A percentile compares a stretch with the other conserved stretches of the same genome.
phyloP scores from a whole-genome alignment of 2,113 vertebrate genomes.

The Pedionomus torquatus region DNA sequence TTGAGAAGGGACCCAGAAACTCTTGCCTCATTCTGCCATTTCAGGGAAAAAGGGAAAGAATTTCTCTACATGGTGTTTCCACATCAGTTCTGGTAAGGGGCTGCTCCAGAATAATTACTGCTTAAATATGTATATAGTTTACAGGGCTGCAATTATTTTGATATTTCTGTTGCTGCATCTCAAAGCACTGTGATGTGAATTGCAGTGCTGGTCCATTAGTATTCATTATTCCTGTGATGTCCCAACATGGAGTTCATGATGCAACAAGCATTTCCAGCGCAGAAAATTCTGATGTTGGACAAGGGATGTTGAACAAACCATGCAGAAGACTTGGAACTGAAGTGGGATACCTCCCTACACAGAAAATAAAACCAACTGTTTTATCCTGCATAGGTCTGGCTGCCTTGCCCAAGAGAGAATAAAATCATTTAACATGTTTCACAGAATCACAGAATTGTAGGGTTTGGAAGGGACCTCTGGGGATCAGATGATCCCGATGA shows the following conservation, averaged over 20 bases:
- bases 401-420: not conserved
- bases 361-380: not conserved
- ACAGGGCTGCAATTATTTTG: not conserved
- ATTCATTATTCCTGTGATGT: not conserved
- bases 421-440: not conserved
- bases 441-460: not conserved
- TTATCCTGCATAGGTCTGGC: not conserved
- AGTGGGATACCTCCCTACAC: not conserved
- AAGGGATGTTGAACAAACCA: not conserved
- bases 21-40: not conserved
- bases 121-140: not conserved
- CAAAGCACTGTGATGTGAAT: not conserved
- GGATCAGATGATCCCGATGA: no score
- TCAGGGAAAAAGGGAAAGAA: not conserved
- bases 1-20: not conserved
- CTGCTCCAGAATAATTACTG: not conserved
- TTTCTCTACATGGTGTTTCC: not conserved
- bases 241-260: rapidly evolving
- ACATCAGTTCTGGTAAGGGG: not conserved
- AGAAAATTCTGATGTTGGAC: not conserved
- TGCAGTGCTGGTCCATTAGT: rapidly evolving
- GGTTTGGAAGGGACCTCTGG: no score
- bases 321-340: not conserved
- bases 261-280: not conserved
- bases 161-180: not conserved